Conservation (phyloP, 2,888 invertebrate genomes). For the Drosophila kanekoi region DNA sequence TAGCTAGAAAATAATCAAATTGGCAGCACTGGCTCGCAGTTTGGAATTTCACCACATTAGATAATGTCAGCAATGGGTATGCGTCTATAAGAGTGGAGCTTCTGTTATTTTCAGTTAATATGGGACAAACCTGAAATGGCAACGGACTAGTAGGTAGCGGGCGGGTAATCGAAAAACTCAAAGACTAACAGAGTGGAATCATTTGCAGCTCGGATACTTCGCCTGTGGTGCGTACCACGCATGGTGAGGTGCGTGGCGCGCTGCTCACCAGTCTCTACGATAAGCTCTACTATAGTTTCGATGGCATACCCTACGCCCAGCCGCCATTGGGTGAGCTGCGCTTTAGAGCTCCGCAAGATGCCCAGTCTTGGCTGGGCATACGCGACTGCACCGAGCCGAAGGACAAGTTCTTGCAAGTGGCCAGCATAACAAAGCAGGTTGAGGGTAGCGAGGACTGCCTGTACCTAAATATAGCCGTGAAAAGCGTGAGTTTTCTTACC, state of each 20-base stretch:
- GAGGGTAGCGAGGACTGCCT: slow-evolving; percentile 81
- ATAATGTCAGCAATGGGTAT: neutral
- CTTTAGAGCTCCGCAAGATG: slow-evolving; percentile 81
- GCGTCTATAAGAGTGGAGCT: too few species aligned
- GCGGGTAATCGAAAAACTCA: neutral
- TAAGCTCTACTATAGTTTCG: slow-evolving; percentile 70
- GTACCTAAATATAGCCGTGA: slow-evolving; percentile 74
- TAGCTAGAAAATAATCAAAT: too few species aligned
- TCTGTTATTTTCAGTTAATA: slow-evolving; percentile 1
- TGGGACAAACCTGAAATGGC: slow-evolving; percentile 26
- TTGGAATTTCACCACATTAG: neutral
- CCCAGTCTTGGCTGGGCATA: slow-evolving; percentile 83
- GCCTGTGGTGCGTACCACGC: slow-evolving; percentile 67
- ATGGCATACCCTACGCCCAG: slow-evolving; percentile 78
- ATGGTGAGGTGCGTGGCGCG: slow-evolving; percentile 75
- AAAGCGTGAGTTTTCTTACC: slow-evolving; percentile 40
- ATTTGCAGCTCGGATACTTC: slow-evolving; percentile 39
- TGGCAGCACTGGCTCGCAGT: too few species aligned
- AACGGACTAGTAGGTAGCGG: slow-evolving; percentile 39
- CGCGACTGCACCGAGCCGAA: slow-evolving; percentile 60
- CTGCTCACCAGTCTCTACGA: slow-evolving; percentile 69
- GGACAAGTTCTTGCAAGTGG: slow-evolving; percentile 63
- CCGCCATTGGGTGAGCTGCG: slow-evolving; percentile 72
- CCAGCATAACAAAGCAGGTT: slow-evolving; percentile 54
- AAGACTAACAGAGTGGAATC: neutral